Conservation (phyloP, 2,797 vertebrate genomes). For the Tamandua tetradactyla region DNA sequence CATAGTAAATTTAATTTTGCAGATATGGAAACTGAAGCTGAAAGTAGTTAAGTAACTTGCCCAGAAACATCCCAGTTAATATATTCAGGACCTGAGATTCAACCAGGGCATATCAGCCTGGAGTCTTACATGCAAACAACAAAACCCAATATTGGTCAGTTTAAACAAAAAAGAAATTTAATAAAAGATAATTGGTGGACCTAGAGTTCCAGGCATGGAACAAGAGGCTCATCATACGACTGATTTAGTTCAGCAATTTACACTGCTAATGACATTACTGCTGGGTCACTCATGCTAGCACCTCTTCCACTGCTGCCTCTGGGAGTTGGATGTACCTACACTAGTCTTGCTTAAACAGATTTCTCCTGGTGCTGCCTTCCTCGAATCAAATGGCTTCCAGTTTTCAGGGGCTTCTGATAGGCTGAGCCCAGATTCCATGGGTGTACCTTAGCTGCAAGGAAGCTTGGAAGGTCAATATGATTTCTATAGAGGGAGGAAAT, state of each 20-base stretch:
- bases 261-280: too few species aligned
- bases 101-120: neutral
- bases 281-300: neutral
- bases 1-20: neutral
- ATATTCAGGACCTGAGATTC: neutral
- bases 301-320: neutral
- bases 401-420: neutral
- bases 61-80: neutral
- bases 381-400: neutral
- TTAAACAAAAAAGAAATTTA: neutral
- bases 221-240: neutral
- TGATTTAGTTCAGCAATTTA: neutral
- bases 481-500: neutral
- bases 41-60: neutral
- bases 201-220: neutral
- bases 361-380: neutral
- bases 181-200: neutral
- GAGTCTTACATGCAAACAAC: constrained; percentile 8
- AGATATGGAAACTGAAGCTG: neutral
- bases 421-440: neutral
- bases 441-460: neutral
- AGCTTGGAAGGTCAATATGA: neutral
- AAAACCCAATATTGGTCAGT: neutral
- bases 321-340: neutral
- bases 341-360: neutral